These are phyloP conservation scores for Patagioenas fasciata DNA, from an alignment of 2,113 vertebrate genomes.

Conservation along the genomic window DNA sequence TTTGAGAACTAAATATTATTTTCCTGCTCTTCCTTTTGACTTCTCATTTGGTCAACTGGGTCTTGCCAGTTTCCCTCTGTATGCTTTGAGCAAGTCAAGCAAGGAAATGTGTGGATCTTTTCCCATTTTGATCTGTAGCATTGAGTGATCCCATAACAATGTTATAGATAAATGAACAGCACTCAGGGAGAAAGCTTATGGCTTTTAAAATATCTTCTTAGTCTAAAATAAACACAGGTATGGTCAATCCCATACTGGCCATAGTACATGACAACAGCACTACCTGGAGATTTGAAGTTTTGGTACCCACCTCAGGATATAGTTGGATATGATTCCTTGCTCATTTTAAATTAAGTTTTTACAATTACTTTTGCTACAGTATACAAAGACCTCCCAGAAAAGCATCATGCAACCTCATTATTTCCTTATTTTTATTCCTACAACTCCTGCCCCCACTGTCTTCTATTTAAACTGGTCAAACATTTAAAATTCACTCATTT, in stretches of 20 bases:
- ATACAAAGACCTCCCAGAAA: neutral
- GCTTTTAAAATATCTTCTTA: neutral
- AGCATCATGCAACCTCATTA: neutral
- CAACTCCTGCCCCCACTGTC: neutral
- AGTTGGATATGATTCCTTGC: neutral
- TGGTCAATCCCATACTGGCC: neutral
- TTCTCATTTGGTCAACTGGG: neutral
- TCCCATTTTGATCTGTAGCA: neutral
- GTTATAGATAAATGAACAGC: neutral
- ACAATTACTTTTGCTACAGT: neutral
- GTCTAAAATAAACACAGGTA: neutral
- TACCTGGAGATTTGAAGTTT: neutral
- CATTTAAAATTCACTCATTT: neutral
- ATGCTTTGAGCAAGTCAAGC: neutral
- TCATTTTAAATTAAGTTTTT: neutral
- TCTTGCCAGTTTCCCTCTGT: neutral
- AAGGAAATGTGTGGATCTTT: neutral
- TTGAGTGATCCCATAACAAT: neutral
- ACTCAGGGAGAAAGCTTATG: neutral
- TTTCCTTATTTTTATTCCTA: neutral
- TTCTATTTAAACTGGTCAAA: neutral
- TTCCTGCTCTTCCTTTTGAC: neutral
- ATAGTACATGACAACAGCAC: neutral
- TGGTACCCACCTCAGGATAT: neutral
- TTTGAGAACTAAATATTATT: neutral